A percentile compares a stretch with the other conserved stretches of the same genome.
Evolutionary conservation across 37 sponge, comb jelly and placozoan species (phyloP).

Genomic region (Geodia barretti): DNA sequence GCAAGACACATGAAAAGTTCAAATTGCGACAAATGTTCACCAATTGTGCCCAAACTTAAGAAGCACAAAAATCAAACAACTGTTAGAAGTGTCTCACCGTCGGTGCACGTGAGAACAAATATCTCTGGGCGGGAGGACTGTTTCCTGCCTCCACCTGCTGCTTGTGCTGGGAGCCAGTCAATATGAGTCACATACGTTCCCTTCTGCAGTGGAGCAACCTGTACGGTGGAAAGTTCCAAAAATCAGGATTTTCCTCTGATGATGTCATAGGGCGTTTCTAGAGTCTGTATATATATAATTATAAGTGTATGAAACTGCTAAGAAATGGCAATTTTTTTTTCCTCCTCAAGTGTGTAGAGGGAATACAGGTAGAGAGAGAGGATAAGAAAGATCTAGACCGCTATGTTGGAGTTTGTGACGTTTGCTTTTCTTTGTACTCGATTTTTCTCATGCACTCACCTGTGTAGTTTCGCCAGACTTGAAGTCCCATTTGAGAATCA

Average conservation of each 20-base stretch:
- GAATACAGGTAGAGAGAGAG: not conserved
- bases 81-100: conserved; percentile 38
- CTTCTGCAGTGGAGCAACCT: conserved; percentile 67
- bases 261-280: too few relatives aligned
- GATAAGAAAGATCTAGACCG: too few relatives aligned
- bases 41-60: too few relatives aligned
- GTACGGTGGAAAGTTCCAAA: not conserved
- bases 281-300: too few relatives aligned
- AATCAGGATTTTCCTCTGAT: not conserved
- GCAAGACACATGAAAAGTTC: too few relatives aligned
- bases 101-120: conserved; percentile 82
- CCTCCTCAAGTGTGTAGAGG: not conserved
- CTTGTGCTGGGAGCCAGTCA: conserved; percentile 80
- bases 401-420: too few relatives aligned
- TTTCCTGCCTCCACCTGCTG: conserved; percentile 15
- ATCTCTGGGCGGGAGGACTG: conserved; percentile 53
- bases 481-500: conserved; percentile 70
- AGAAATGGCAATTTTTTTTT: too few relatives aligned
- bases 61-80: not conserved
- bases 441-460: conserved; percentile 19
- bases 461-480: conserved; percentile 66
- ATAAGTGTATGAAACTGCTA: too few relatives aligned
- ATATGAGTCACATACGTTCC: conserved; percentile 79
- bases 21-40: too few relatives aligned
- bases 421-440: not conserved